Conservation (phyloP, 2,888 invertebrate genomes). For the Sinohyriopsis cumingii region DNA sequence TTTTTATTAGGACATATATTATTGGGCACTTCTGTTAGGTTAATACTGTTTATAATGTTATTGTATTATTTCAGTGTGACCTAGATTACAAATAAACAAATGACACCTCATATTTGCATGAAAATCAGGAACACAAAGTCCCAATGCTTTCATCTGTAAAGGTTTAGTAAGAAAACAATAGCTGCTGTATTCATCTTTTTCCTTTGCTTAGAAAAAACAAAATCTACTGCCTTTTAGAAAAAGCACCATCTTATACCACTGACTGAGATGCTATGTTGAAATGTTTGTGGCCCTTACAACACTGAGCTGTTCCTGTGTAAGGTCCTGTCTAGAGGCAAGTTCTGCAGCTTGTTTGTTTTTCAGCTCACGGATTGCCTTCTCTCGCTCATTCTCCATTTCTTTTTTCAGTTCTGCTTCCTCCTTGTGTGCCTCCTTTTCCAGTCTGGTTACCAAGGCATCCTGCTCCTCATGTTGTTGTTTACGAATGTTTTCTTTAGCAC, state of each 20-base stretch:
- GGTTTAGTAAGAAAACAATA: no score
- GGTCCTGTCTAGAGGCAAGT: slow-evolving; percentile 59
- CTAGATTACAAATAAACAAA: no score
- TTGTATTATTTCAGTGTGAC: no score
- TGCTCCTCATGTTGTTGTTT: slow-evolving; percentile 59
- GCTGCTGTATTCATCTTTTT: no score
- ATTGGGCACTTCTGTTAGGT: no score
- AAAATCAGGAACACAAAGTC: no score
- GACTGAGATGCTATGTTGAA: no score
- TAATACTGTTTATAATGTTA: no score
- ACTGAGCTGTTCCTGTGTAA: slow-evolving; percentile 60
- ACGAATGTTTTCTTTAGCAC: slow-evolving; percentile 54
- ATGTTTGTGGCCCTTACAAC: slow-evolving; percentile 23
- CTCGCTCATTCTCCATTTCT: slow-evolving; percentile 50
- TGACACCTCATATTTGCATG: no score
- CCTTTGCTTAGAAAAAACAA: no score
- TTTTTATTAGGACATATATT: no score
- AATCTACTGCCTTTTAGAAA: not conserved
- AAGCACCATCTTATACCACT: not conserved
- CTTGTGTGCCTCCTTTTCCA: slow-evolving; percentile 52
- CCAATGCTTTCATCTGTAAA: no score
- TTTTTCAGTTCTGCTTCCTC: slow-evolving; percentile 52
- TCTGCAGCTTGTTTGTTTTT: slow-evolving; percentile 65
- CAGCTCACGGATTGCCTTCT: slow-evolving; percentile 61
- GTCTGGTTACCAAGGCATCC: slow-evolving; percentile 42